Conservation (phyloP, 2,888 invertebrate genomes). For the Hermaeophaga mercurialis region DNA sequence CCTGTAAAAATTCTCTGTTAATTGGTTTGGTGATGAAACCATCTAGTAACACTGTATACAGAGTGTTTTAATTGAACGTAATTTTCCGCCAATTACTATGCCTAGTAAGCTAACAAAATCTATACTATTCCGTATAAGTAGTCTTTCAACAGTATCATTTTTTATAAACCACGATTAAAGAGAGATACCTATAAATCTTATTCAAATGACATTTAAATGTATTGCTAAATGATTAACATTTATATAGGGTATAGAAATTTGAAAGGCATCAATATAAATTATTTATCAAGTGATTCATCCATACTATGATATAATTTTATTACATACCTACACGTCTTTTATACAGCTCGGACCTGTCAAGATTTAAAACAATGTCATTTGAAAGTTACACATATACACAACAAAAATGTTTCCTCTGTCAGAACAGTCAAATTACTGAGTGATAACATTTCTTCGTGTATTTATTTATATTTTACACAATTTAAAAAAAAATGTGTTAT, state of each 20-base stretch:
- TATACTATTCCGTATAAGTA: too few relatives aligned
- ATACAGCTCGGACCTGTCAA: slow-evolving; percentile 10
- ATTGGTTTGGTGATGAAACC: too few relatives aligned
- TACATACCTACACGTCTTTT: slow-evolving; percentile 23
- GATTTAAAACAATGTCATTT: slow-evolving; percentile 9
- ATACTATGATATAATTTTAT: slow-evolving; percentile 24
- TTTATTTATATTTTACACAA: too few relatives aligned
- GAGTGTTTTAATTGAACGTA: too few relatives aligned
- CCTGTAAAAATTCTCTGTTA: too few relatives aligned
- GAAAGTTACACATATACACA: neutral
- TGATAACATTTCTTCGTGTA: too few relatives aligned
- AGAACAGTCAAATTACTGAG: too few relatives aligned
- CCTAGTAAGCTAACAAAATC: too few relatives aligned
- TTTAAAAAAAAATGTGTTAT: neutral
- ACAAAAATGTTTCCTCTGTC: too few relatives aligned
- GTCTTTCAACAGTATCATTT: too few relatives aligned
- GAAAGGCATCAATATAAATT: slow-evolving; percentile 34
- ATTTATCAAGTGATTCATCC: slow-evolving; percentile 33
- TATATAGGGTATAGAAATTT: slow-evolving; percentile 41
- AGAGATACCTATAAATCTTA: slow-evolving; percentile 17
- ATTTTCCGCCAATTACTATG: too few relatives aligned
- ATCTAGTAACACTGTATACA: too few relatives aligned
- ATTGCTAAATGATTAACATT: slow-evolving; percentile 35
- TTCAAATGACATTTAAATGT: slow-evolving; percentile 33
- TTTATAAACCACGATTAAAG: slow-evolving; percentile 7